A percentile compares a stretch with the other conserved stretches of the same genome.
phyloP scores from a whole-genome alignment of 92 coral and sea anemone genomes.

The Nematostella vectensis region DNA sequence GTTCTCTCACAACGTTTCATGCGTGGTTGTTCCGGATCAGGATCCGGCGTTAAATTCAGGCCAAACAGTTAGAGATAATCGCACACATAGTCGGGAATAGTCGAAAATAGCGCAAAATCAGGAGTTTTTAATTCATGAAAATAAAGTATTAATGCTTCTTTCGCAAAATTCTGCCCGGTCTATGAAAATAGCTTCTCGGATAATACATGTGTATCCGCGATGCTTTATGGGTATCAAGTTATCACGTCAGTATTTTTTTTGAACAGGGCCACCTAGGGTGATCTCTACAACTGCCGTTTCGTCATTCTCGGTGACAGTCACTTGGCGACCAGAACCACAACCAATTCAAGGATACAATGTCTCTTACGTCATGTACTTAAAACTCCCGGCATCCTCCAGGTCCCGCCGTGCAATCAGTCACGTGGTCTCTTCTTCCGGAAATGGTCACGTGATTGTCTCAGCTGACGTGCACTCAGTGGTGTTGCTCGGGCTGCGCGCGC shows the following conservation, averaged over 20 bases:
- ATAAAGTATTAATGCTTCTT: too few species aligned
- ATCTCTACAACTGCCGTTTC: neutral
- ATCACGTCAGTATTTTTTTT: neutral
- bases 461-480: constrained; percentile 20
- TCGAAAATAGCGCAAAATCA: too few species aligned
- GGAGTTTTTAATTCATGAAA: too few species aligned
- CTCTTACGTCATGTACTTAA: neutral
- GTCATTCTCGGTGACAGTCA: neutral
- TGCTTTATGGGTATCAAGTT: too few species aligned
- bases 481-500: constrained; percentile 19
- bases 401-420: neutral
- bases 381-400: neutral
- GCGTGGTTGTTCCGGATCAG: too few species aligned
- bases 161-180: too few species aligned
- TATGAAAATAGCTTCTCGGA: too few species aligned
- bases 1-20: too few species aligned
- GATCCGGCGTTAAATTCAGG: too few species aligned
- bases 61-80: too few species aligned
- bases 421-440: neutral
- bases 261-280: neutral
- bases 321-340: neutral
- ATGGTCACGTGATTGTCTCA: constrained; percentile 27
- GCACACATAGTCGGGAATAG: too few species aligned
- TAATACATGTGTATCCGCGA: too few species aligned
- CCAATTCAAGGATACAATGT: neutral